phyloP scores from a whole-genome alignment of 1,140 invertebrate species.

The Cotesia vestalis region DNA sequence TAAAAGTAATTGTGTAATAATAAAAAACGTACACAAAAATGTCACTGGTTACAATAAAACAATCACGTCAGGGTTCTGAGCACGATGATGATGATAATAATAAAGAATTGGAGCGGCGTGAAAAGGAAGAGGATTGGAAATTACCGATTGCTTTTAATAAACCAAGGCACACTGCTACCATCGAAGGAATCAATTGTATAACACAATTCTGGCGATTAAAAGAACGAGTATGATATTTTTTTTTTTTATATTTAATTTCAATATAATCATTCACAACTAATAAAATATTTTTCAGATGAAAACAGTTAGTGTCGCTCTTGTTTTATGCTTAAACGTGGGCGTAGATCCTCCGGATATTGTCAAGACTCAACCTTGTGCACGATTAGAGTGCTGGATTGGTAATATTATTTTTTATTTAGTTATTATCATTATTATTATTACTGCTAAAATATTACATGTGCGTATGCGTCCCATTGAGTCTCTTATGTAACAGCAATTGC shows the following conservation, averaged over 20 bases:
- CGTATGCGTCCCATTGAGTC: too few species aligned
- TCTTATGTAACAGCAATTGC: slow-evolving; percentile 39
- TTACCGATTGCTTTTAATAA: slow-evolving; percentile 75
- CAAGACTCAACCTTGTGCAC: slow-evolving; percentile 95
- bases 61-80: too few species aligned
- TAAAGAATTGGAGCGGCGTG: slow-evolving; percentile 5
- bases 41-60: slow-evolving; percentile 19
- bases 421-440: too few species aligned
- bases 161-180: slow-evolving; percentile 78
- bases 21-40: background rate
- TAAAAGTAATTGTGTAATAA: too few species aligned
- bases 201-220: slow-evolving; percentile 90
- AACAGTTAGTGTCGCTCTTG: slow-evolving; percentile 98
- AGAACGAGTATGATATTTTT: slow-evolving; percentile 76
- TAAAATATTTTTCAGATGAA: slow-evolving; percentile 79
- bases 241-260: slow-evolving; percentile 13
- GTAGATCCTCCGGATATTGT: slow-evolving; percentile 98
- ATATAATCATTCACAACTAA: background rate
- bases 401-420: slow-evolving; percentile 50
- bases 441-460: too few species aligned
- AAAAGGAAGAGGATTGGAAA: slow-evolving; percentile 66
- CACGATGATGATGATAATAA: slow-evolving; percentile 22
- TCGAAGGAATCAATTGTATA: slow-evolving; percentile 77
- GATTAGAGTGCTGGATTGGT: slow-evolving; percentile 98
- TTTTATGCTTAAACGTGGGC: slow-evolving; percentile 97